Percentiles rank a stretch among this genome's conserved stretches.
Evolutionary conservation across 2,888 invertebrate species (phyloP).

Genomic region (Bombylius discolor): DNA sequence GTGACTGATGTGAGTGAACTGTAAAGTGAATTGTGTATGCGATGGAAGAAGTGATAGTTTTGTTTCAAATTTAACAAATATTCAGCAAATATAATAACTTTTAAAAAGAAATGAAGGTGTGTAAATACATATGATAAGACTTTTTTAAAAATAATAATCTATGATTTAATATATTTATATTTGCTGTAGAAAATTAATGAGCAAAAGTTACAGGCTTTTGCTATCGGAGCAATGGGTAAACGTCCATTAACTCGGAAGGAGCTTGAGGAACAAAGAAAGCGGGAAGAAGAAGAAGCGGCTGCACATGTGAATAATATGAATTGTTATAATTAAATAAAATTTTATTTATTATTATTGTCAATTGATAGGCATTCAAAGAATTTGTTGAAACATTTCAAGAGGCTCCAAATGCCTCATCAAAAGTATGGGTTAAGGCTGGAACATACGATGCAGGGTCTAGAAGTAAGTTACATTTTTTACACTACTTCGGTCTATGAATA

Average conservation of each 20-base stretch:
- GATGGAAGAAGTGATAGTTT: too few species aligned
- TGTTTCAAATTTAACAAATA: too few species aligned
- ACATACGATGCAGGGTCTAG: constrained; percentile 90
- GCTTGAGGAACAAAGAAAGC: constrained; percentile 72
- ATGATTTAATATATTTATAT: background rate
- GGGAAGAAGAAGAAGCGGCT: constrained; percentile 81
- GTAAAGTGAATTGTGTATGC: too few species aligned
- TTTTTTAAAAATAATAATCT: background rate
- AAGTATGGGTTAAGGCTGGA: constrained; percentile 96
- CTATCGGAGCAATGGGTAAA: constrained; percentile 60
- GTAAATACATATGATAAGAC: too few species aligned
- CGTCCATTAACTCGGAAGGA: constrained; percentile 64
- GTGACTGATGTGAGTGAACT: too few species aligned
- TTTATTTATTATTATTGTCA: background rate
- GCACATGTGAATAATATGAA: constrained; percentile 53
- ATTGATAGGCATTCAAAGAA: constrained; percentile 75
- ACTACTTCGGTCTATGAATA: background rate
- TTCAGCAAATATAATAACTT: too few species aligned
- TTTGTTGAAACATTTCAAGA: constrained; percentile 97
- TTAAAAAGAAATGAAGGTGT: too few species aligned
- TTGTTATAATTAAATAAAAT: background rate
- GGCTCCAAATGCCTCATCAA: constrained; percentile 60
- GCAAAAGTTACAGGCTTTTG: constrained; percentile 64
- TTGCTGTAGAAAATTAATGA: constrained; percentile 47
- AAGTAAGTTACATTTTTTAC: constrained; percentile 40